phyloP scores from a whole-genome alignment of 2,888 invertebrate species.

The Polia nebulosa region DNA sequence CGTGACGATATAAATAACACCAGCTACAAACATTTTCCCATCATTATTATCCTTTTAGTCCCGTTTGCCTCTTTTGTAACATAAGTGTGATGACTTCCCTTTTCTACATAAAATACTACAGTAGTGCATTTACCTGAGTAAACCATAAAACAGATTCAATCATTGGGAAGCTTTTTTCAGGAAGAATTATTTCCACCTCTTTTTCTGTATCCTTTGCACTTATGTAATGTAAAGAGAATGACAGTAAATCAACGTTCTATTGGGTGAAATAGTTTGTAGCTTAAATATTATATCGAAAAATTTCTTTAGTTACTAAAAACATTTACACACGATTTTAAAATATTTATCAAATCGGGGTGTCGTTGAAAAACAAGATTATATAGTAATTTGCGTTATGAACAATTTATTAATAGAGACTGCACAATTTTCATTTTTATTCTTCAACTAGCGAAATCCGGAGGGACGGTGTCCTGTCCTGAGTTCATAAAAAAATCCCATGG shows the following conservation, averaged over 20 bases:
- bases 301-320: no score
- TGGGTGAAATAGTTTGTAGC: not conserved
- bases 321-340: not conserved
- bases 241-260: constrained; percentile 37
- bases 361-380: no score
- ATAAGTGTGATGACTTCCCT: constrained; percentile 56
- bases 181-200: constrained; percentile 50
- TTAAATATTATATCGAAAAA: no score
- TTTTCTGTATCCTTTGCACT: constrained; percentile 41
- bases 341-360: no score
- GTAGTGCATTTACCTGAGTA: constrained; percentile 56
- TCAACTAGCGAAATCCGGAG: no score
- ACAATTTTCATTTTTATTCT: no score
- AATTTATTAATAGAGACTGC: no score
- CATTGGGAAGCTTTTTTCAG: constrained; percentile 54
- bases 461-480: no score
- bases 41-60: constrained; percentile 46
- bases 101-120: constrained; percentile 40
- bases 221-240: constrained; percentile 2
- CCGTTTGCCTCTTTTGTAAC: constrained; percentile 39
- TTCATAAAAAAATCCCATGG: no score
- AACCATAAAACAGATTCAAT: constrained; percentile 58
- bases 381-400: no score
- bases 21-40: constrained; percentile 34
- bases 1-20: constrained; percentile 44